Conservation (phyloP, 53 echinoderm and acorn worm genomes). For the Apostichopus leukothele region DNA sequence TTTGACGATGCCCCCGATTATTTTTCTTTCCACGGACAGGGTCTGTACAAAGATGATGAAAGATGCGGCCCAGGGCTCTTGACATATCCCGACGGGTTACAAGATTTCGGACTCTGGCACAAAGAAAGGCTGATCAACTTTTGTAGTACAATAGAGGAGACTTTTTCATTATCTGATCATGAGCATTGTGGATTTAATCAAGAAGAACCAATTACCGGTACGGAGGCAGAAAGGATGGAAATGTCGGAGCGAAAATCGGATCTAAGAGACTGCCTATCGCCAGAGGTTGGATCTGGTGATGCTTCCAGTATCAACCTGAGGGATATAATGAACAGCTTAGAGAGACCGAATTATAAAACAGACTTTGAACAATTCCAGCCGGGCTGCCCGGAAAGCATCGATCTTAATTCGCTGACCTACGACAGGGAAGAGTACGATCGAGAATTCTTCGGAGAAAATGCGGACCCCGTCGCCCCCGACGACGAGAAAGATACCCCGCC, state of each 20-base stretch:
- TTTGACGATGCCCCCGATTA: too few relatives aligned
- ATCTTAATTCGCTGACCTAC: constrained; percentile 77
- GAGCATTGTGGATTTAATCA: constrained; percentile 82
- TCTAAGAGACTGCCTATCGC: background rate
- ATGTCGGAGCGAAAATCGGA: background rate
- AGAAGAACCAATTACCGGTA: constrained; percentile 55
- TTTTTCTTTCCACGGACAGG: constrained; percentile 44
- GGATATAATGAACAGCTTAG: constrained; percentile 61
- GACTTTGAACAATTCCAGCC: constrained; percentile 73
- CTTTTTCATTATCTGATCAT: constrained; percentile 78
- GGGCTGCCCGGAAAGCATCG: constrained; percentile 74
- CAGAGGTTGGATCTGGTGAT: constrained; percentile 61
- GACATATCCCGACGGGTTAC: constrained; percentile 62
- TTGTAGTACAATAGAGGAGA: constrained; percentile 64
- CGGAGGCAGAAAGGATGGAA: background rate
- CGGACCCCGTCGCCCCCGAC: background rate
- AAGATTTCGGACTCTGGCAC: constrained; percentile 92
- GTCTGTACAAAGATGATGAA: constrained; percentile 92
- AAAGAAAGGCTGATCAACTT: constrained; percentile 84
- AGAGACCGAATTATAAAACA: constrained; percentile 60
- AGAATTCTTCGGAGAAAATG: constrained; percentile 68
- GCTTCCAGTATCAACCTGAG: constrained; percentile 52
- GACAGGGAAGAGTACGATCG: constrained; percentile 84
- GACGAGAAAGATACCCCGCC: constrained; percentile 27
- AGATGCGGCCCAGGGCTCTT: constrained; percentile 80